Evolutionary conservation across 2,888 invertebrate species (phyloP).

Genomic region (Adineta ricciae): DNA sequence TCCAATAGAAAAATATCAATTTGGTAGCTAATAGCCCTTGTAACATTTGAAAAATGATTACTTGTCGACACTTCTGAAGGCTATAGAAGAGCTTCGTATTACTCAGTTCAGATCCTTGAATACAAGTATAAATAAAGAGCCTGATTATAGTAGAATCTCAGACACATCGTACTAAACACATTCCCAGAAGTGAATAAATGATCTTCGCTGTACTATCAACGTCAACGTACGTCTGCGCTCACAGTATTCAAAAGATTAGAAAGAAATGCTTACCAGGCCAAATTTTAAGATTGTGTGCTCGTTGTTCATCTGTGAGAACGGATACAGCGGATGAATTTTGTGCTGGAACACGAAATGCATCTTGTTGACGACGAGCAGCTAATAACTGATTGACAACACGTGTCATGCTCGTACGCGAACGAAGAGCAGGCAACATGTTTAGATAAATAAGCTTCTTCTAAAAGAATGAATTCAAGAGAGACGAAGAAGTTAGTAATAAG

Average conservation of each 20-base stretch:
- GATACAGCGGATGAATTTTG: neutral
- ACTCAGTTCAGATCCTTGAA: no score
- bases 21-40: no score
- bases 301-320: neutral
- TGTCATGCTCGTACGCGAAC: neutral
- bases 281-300: neutral
- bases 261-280: constrained; percentile 10
- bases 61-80: neutral
- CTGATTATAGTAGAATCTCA: no score
- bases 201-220: no score
- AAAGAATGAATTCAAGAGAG: neutral
- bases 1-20: no score
- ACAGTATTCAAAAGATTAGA: no score
- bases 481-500: neutral
- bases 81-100: no score
- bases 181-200: no score
- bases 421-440: neutral
- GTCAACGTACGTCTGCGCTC: no score
- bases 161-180: no score
- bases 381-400: neutral
- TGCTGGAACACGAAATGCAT: neutral
- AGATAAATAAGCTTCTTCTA: neutral
- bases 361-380: constrained; percentile 16
- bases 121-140: no score
- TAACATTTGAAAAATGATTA: neutral